phyloP scores from a whole-genome alignment of 2,888 invertebrate species.

The Platycheirus rosarum region DNA sequence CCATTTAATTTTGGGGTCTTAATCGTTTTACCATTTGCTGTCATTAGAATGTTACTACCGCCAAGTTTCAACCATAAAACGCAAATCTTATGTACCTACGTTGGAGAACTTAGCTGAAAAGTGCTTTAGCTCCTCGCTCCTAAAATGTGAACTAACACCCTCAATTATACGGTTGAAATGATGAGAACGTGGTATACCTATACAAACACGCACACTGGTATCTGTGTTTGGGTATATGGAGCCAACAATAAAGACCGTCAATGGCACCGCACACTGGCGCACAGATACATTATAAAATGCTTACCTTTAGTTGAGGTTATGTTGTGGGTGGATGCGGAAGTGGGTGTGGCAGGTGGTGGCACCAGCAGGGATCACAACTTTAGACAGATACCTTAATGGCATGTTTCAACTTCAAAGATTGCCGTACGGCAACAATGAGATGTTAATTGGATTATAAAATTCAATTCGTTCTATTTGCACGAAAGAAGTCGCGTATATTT shows the following conservation, averaged over 20 bases:
- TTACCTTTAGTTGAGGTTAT: slow-evolving; percentile 58
- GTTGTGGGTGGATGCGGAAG: neutral
- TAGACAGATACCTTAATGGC: slow-evolving; percentile 54
- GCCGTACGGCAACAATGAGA: slow-evolving; percentile 66
- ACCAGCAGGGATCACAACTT: slow-evolving; percentile 51
- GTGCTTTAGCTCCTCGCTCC: slow-evolving; percentile 3
- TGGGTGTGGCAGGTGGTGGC: neutral
- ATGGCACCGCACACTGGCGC: slow-evolving; percentile 9
- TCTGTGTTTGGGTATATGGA: too few species aligned
- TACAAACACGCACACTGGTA: neutral
- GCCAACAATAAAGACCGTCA: slow-evolving; percentile 5
- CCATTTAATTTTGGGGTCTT: slow-evolving; percentile 49
- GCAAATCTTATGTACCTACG: slow-evolving; percentile 32
- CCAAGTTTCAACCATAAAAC: slow-evolving; percentile 40
- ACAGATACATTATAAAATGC: slow-evolving; percentile 57
- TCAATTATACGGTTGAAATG: slow-evolving; percentile 44
- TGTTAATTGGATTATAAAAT: slow-evolving; percentile 74
- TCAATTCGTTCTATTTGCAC: slow-evolving; percentile 65
- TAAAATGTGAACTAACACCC: slow-evolving; percentile 9
- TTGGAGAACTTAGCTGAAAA: slow-evolving; percentile 2
- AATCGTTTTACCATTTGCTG: slow-evolving; percentile 56
- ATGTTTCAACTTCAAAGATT: slow-evolving; percentile 69
- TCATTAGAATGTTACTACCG: slow-evolving; percentile 41
- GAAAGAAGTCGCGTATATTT: slow-evolving; percentile 54
- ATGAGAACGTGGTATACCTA: neutral